Evolutionary conservation across 37 sponge, comb jelly and placozoan genomes (phyloP), one percentile per base, ranked within the genome.

Genomic region (Spongilla lacustris): DNA sequence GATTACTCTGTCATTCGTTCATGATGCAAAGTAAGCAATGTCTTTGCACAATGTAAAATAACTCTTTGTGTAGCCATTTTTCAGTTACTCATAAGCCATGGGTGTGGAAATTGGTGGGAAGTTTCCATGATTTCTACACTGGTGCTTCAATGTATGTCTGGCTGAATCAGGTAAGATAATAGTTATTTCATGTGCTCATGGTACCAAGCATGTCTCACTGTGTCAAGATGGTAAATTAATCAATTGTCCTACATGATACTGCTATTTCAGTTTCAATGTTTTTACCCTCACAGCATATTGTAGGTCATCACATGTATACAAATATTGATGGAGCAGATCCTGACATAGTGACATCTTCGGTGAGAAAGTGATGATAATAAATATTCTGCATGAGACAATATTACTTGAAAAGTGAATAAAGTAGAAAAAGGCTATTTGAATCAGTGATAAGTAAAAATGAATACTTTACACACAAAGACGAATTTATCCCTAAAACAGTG

Each of bases 51-150:
- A n/a, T n/a, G n/a, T n/a, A n/a, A n/a, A n/a, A n/a, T n/a, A n/a
- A n/a, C n/a, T n/a, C n/a, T 80, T 11, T 17, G 10, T 81, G 27
- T 66, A 96, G 97, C 69, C 98, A 97, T 76, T 97, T 95, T 91
- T 86, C 98, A 25, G 50, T 97, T 76, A 95, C 98, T 24, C 93
- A 95, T 79, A 96, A 96, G 88, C 98, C 98, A 8, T 95, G 96
- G 96, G 96, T 97, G 78, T 97, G 98, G 98, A 88, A 80, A 73
- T 6, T 91, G 38, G 85, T 93, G 21, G 92, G 92, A 31, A 67
- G 36, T 50, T 85, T 88, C 9, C 94, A 97, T 72, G 96, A 97
- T 58, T 88, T 94, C 77, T 90, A 69, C 72, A 79, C 87, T 22
- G 97, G 97, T 66, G 88, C 89, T 0, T 97, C 97, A 49, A 86